Percentiles rank a stretch among this genome's conserved stretches.
Evolutionary conservation across 2,797 vertebrate genomes (phyloP).

Genomic region (Mico argentatus): DNA sequence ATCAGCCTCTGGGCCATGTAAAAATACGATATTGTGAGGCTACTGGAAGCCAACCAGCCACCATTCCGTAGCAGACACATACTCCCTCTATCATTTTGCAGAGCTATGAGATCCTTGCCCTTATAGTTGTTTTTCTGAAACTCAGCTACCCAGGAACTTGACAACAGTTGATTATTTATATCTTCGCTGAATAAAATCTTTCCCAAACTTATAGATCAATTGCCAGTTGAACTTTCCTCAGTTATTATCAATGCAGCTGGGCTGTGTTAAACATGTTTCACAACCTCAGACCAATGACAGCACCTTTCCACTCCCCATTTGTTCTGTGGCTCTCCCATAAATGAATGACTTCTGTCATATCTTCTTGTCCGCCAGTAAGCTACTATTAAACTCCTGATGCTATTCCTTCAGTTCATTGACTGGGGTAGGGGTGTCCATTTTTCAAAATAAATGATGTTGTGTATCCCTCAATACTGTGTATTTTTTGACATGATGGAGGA

Average conservation of each 20-base stretch:
- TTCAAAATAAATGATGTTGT: constrained; percentile 72
- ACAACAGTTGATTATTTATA: neutral
- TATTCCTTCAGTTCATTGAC: constrained; percentile 74
- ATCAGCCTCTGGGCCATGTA: neutral
- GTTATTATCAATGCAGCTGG: neutral
- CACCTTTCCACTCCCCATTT: constrained; percentile 41
- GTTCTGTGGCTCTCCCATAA: constrained; percentile 43
- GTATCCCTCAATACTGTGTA: constrained; percentile 62
- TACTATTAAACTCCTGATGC: constrained; percentile 73
- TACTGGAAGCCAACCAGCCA: neutral
- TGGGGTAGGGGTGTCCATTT: constrained; percentile 64
- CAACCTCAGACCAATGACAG: constrained; percentile 25
- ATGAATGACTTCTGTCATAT: constrained; percentile 72
- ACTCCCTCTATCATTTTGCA: neutral
- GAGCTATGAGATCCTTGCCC: neutral
- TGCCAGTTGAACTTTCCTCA: neutral
- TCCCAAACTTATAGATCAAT: neutral
- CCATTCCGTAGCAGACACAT: neutral
- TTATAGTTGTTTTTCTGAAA: neutral
- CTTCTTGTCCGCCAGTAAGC: constrained; percentile 60
- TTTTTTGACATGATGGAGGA: constrained; percentile 69
- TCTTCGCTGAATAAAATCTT: constrained; percentile 46
- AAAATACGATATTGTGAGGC: neutral
- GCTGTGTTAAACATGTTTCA: constrained; percentile 30
- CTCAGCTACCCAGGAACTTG: neutral